phyloP scores from a whole-genome alignment of 2,113 vertebrate species.

The Melanerpes aurifrons region DNA sequence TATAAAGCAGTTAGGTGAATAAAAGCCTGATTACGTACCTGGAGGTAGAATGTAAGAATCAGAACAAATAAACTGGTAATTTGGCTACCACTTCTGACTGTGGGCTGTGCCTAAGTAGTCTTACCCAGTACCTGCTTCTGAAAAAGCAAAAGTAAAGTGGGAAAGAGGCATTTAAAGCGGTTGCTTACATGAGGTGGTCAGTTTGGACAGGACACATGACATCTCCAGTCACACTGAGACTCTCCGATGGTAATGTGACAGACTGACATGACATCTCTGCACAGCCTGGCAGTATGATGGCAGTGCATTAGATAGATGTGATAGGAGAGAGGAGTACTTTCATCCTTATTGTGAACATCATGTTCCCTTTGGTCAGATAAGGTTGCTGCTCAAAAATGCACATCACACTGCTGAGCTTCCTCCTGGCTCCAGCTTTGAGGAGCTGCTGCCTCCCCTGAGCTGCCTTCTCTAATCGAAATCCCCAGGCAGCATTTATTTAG shows the following conservation, averaged over 20 bases:
- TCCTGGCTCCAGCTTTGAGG: constrained; percentile 6
- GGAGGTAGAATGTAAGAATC: constrained; percentile 62
- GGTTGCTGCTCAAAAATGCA: not conserved
- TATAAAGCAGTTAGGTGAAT: constrained; percentile 74
- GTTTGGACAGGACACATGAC: not conserved
- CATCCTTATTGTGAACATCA: not conserved
- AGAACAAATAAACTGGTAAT: constrained; percentile 66
- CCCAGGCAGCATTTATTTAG: constrained; percentile 39
- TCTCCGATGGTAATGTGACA: not conserved
- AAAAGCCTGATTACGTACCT: constrained; percentile 72
- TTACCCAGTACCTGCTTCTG: constrained; percentile 24
- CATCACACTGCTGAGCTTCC: not conserved
- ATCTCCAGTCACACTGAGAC: not conserved
- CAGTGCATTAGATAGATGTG: not conserved
- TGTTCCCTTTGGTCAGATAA: not conserved
- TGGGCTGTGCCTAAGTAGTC: constrained; percentile 17
- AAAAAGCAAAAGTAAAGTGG: not conserved
- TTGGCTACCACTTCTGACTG: constrained; percentile 22
- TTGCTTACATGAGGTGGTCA: not conserved
- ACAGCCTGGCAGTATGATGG: not conserved
- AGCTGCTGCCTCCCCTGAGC: not conserved
- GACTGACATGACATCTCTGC: not conserved
- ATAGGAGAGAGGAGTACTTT: not conserved
- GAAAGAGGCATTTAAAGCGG: constrained; percentile 7
- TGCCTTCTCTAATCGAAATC: constrained; percentile 19